Percentiles rank a stretch among this genome's conserved stretches.
These are phyloP conservation scores for Octonoba sinensis DNA, from an alignment of 2,888 invertebrate genomes.

Conservation along the genomic window DNA sequence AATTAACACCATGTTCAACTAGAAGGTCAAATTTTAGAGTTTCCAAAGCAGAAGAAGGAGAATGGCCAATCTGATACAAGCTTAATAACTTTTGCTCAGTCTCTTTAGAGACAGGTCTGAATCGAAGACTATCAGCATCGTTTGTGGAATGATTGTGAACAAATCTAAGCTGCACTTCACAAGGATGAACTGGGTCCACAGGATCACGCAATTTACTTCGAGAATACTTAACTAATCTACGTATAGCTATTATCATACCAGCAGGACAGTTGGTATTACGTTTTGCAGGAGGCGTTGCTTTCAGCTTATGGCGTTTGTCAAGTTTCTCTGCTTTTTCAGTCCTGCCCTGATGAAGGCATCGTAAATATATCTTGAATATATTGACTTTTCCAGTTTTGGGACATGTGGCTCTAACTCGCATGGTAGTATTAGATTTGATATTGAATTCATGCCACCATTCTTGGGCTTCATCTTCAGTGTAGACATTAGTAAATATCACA, in stretches of 20 bases:
- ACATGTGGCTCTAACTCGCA: constrained; percentile 51
- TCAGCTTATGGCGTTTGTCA: constrained; percentile 4
- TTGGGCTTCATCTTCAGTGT: constrained; percentile 54
- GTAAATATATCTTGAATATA: constrained; percentile 50
- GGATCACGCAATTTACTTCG: constrained; percentile 47
- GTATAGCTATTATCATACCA: constrained; percentile 49
- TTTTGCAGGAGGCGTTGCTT: background rate
- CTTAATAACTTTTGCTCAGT: constrained; percentile 36
- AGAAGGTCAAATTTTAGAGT: constrained; percentile 43
- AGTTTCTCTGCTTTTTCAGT: constrained; percentile 32
- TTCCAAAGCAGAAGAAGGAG: constrained; percentile 45
- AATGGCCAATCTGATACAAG: constrained; percentile 37
- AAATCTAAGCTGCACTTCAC: constrained; percentile 46
- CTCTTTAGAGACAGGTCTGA: constrained; percentile 54
- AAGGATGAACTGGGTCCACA: constrained; percentile 51
- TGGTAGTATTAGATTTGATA: constrained; percentile 47
- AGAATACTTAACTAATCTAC: constrained; percentile 47
- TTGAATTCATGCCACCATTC: constrained; percentile 58
- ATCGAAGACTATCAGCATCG: constrained; percentile 31
- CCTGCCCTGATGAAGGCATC: constrained; percentile 47
- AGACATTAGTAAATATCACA: constrained; percentile 41
- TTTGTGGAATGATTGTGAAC: constrained; percentile 47
- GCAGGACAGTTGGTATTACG: constrained; percentile 52
- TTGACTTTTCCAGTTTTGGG: constrained; percentile 53
- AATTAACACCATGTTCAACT: constrained; percentile 24